phyloP scores from a whole-genome alignment of 2,113 vertebrate species.

The Hippocampus guttulatus region DNA sequence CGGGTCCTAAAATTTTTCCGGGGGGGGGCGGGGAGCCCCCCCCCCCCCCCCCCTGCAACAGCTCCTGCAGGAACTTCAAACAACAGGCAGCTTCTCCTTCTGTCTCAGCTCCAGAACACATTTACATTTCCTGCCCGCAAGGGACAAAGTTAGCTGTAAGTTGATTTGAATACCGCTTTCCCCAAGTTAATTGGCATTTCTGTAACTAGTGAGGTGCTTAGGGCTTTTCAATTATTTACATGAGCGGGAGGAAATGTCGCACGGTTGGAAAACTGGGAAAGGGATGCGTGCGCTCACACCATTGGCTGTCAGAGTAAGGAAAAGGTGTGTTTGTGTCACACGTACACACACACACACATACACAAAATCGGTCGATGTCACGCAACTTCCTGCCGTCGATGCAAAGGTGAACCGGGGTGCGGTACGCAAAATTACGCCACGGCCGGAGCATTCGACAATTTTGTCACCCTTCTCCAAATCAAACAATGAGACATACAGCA shows the following conservation, averaged over 20 bases:
- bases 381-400: no score
- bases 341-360: background rate
- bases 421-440: background rate
- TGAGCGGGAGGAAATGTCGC: conserved; percentile 62
- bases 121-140: conserved; percentile 74
- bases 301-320: conserved; percentile 26
- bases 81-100: conserved; percentile 65
- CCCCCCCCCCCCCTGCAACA: conserved; percentile 19
- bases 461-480: background rate
- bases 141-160: conserved; percentile 70
- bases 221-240: conserved; percentile 72
- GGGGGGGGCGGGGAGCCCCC: conserved; percentile 50
- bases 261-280: conserved; percentile 48
- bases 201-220: conserved; percentile 70
- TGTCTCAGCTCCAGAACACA: conserved; percentile 69
- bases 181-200: conserved; percentile 76
- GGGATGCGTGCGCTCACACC: conserved; percentile 26
- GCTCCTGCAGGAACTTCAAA: conserved; percentile 73
- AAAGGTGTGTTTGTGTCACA: conserved; percentile 13
- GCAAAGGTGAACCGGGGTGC: background rate
- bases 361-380: conserved; percentile 22
- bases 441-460: background rate
- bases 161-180: conserved; percentile 73
- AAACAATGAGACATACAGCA: background rate
- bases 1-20: conserved; percentile 67